These are phyloP conservation scores for Brenthis ino DNA, from an alignment of 2,888 invertebrate species.

Conservation along the genomic window DNA sequence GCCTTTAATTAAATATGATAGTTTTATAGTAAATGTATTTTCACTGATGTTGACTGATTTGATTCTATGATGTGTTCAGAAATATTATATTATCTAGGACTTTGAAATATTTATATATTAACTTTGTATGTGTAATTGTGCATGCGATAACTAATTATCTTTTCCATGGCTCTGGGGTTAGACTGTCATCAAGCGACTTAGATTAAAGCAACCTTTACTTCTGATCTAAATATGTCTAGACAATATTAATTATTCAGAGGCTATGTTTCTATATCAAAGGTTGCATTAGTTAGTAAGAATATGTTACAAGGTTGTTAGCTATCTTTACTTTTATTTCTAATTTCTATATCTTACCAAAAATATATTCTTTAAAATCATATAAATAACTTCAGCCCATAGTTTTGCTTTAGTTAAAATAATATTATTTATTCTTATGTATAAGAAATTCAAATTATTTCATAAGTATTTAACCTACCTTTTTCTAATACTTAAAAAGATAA, in stretches of 20 bases:
- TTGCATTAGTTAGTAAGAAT: conserved; percentile 16
- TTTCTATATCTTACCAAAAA: neutral
- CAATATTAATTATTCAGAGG: conserved; percentile 14
- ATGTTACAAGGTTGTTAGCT: neutral
- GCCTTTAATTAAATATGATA: neutral
- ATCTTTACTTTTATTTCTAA: neutral
- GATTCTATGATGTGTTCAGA: too few species aligned
- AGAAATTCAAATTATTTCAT: too few species aligned
- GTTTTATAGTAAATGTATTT: neutral
- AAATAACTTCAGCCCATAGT: neutral
- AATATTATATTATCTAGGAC: too few species aligned
- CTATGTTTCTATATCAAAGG: neutral
- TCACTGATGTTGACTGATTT: too few species aligned
- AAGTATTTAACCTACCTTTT: neutral
- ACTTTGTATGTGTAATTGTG: conserved; percentile 5
- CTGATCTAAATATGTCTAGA: conserved; percentile 19
- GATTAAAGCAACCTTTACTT: conserved; percentile 16
- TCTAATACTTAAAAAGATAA: neutral
- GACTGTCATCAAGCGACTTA: conserved; percentile 17
- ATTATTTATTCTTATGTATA: too few species aligned
- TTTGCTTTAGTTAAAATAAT: neutral
- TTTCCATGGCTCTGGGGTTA: conserved; percentile 22
- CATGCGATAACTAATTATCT: conserved; percentile 23
- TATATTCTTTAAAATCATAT: neutral
- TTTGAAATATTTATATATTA: too few species aligned